Evolutionary conservation across 2,797 vertebrate species (phyloP), one percentile per base, ranked within the genome.

Genomic region (Aeoliscus strigatus): DNA sequence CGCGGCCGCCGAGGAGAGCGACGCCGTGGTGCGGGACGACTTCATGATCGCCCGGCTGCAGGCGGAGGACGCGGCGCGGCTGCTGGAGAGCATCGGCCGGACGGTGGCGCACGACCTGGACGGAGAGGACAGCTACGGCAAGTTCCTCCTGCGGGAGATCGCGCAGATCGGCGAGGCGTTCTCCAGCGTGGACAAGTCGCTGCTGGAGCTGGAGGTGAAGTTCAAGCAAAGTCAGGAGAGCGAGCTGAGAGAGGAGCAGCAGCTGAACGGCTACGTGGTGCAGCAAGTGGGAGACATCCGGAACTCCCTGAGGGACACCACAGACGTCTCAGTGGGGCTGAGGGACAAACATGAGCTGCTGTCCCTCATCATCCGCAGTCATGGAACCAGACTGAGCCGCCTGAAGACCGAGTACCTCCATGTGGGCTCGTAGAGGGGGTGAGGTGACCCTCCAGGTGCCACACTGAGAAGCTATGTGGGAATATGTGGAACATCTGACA

Each of bases 81-180:
- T 94, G 27, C 79, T 98, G 77, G 93, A 96, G 50, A 89, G 87
- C 80, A 88, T 98, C 72, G 90, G 89, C 4, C 90, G 88, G 48
- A 90, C 90, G 14, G 92, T 96, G 60, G 90, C 90, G 30, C 92
- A 90, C 42, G 96, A 98, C 73, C 84, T 98, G 81, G 96, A 98
- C 62, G 95, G 95, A 2, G 94, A 97, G 67, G 93, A 96, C 67
- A 94, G 91, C 59, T 98, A 98, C 49, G 92, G 92, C 9, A 88
- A 88, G 51, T 92, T 95, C 71, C 90, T 98, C 51, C 88, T 83
- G 47, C 73, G 91, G n/a, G 96, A 98, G 64, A 83, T 92, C 2
- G 80, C 88, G 3, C 93, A 97, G 81, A 96, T 97, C 60, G 76
- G 87, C 12, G 94, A 97, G 46, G 94, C 94, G 13, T 98, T 97